Evolutionary conservation across 2,797 vertebrate genomes (phyloP), one percentile per base, ranked within the genome.

Genomic region (Tauraco hartlaubi): DNA sequence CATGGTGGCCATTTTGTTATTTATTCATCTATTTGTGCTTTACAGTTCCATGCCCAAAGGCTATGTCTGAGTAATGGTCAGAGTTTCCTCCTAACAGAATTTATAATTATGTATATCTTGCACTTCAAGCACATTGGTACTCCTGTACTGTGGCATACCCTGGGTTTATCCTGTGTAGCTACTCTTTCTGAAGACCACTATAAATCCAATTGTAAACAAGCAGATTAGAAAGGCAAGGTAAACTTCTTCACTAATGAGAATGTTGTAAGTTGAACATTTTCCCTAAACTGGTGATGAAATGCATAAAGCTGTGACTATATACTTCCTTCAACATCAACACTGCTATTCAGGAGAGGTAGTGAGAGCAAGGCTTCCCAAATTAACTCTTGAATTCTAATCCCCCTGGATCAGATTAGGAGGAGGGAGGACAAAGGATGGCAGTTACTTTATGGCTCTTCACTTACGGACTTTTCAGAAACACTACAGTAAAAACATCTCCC

Each of bases 1-100:
- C 88, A 89, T 62, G 82, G 90, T 97, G 80, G 94, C 59, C 86
- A 93, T 90, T 96, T 97, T 96, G 82, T 95, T 96, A 97, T 93
- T 67, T 95, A 92, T 94, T 96, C 69, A 90, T 92, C 68, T 95
- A 55, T 90, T 94, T 96, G 61, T 77, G 55, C 91, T 94, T 92
- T 91, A 72, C 76, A 78, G 63, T 77, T 80, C 76, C 63, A 82
- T 83, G 66, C 48, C 89, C 58, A 35, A 92, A 91, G 81, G 61
- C 77, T 75, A 75, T n/a, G 14, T 51, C 69, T 75, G 69, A 83
- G 33, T 81, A 94, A 90, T 22, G 81, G 88, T 88, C 83, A 93
- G 83, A 75, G 67, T 62, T 83, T 90, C 43, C 28, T 55, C 39
- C 48, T 28, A 77, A 63, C 41, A 80, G 82, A 87, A 81, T 69